Base-by-base conservation (phyloP, 2,888 invertebrate species). In the Melangyna quadrimaculata region DNA sequence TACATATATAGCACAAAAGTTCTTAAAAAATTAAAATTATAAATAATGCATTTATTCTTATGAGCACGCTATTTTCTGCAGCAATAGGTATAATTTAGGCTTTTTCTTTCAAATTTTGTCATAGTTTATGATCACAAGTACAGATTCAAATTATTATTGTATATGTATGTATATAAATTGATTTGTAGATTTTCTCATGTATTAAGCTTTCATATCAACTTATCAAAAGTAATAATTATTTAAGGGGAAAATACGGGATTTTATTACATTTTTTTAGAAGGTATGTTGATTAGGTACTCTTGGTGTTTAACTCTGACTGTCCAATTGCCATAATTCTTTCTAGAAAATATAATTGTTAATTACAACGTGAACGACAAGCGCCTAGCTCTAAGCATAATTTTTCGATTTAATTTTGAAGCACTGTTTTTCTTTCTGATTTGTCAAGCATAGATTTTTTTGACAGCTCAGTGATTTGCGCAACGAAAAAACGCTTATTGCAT, bases 31-130 rank as follows among this genome's bases (percentile, higher is more conserved):
- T 7, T 1, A 53, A 35, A 37, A 35, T 14, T 4, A 12, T 9
- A 59, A 37, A 22, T 59, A 55, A 55, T 72, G 69, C 80, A 86
- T 86, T 86, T 86, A 86, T 86, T 80, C 80, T 72, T 59, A 84
- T 75, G 75, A 75, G 79, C 84, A 67, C 74, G 74, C 29, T 48
- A 45, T 69, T 37, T 27, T 70, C 5, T 48, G 27, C n/a, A 70
- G 45, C 51, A 77, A 82, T 73, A 72, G 37, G 9, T 57, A 55
- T 45, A 22, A 32, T 55, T 57, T 45, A 55, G 53, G 29, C 17
- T 19, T 65, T 63, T 48, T 45, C 27, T 37, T 48, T 53, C 17
- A 14, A 19, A 2, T 40, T 32, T 51, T n/a, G 1, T 27, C 53
- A 65, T 74, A 71, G 73, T 67, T 57, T 79, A 24, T 24, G 70